A percentile compares a stretch with the other conserved stretches of the same genome.
Conservation (phyloP, 2,113 vertebrate species). For the Probosciger aterrimus region DNA sequence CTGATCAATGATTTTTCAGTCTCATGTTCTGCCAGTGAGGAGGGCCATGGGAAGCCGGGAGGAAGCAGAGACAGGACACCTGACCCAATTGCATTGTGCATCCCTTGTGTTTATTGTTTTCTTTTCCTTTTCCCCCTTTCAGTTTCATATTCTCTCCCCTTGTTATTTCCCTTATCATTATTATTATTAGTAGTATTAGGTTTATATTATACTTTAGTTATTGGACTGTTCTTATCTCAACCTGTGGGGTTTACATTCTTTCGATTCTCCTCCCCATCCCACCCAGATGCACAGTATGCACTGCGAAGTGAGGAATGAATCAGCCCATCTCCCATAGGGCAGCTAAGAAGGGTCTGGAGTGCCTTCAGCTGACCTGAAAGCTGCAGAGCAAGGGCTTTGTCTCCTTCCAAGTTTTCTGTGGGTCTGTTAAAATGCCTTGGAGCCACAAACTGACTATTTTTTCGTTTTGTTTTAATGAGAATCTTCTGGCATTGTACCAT, state of each 20-base stretch:
- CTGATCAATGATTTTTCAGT: background rate
- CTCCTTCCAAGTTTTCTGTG: background rate
- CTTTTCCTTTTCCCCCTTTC: background rate
- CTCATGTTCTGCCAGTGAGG: background rate
- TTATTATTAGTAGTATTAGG: background rate
- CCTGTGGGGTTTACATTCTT: background rate
- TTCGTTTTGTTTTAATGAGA: background rate
- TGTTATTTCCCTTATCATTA: background rate
- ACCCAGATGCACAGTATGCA: background rate
- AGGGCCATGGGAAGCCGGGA: background rate
- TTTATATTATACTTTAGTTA: background rate
- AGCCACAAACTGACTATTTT: background rate
- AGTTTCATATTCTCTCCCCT: background rate
- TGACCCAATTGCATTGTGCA: background rate
- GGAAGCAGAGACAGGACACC: background rate
- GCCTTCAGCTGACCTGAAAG: background rate
- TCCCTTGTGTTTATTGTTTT: background rate
- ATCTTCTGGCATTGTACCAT: background rate
- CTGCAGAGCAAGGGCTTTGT: background rate
- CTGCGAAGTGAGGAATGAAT: background rate
- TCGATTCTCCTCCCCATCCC: background rate
- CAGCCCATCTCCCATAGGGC: background rate
- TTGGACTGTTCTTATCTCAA: background rate
- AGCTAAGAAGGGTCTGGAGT: background rate
- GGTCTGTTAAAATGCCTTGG: background rate